A percentile compares a stretch with the other conserved stretches of the same genome.
phyloP scores from a whole-genome alignment of 2,113 vertebrate genomes.

The Onychostoma macrolepis region DNA sequence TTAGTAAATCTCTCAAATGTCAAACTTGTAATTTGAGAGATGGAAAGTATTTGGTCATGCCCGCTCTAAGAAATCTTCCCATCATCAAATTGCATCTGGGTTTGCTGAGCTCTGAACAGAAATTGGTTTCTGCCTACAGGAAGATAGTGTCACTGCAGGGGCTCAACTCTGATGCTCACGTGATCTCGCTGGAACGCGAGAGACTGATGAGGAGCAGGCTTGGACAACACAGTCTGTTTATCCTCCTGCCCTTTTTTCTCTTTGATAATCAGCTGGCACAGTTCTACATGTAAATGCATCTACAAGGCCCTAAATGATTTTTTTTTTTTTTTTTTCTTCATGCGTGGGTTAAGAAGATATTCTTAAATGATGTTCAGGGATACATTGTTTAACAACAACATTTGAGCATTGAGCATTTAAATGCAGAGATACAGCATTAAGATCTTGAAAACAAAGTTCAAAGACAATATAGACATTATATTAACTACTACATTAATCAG shows the following conservation, averaged over 20 bases:
- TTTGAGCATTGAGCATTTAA: neutral
- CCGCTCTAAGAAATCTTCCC: slow-evolving; percentile 68
- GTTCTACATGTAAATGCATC: neutral
- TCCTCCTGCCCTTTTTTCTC: neutral
- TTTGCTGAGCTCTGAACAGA: slow-evolving; percentile 73
- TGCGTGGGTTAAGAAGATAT: neutral
- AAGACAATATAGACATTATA: neutral
- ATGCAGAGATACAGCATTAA: neutral
- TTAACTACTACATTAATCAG: neutral
- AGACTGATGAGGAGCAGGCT: slow-evolving; percentile 57
- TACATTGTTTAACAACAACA: neutral
- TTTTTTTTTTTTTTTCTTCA: too few species aligned
- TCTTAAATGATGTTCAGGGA: neutral
- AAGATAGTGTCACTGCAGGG: slow-evolving; percentile 75
- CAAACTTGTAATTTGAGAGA: slow-evolving; percentile 75
- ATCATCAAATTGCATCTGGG: slow-evolving; percentile 74
- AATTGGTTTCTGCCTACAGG: slow-evolving; percentile 80
- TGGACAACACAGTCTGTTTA: slow-evolving; percentile 51
- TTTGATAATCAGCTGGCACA: neutral
- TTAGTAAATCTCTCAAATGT: slow-evolving; percentile 76
- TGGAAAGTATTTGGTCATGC: slow-evolving; percentile 72
- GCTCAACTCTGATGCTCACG: slow-evolving; percentile 60
- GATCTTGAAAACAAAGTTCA: neutral
- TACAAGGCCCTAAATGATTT: neutral
- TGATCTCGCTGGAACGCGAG: slow-evolving; percentile 55